Evolutionary conservation across 2,888 invertebrate species (phyloP).

Genomic region (Ophion ellenae): DNA sequence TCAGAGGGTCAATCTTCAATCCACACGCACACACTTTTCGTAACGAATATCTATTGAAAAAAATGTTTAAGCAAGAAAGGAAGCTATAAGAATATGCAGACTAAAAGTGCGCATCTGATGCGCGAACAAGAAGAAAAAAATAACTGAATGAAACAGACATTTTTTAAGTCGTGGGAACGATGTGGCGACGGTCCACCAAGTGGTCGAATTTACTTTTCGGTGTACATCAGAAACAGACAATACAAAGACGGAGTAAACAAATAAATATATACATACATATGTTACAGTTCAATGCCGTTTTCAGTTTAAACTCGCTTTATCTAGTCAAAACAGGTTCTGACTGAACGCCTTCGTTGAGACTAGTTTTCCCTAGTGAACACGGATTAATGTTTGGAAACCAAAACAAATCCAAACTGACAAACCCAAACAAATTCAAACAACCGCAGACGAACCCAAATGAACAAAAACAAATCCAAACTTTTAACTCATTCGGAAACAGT

Average conservation of each 20-base stretch:
- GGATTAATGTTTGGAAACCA: no score
- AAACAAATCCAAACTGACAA: no score
- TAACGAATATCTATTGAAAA: conserved; percentile 56
- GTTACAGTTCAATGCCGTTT: background rate
- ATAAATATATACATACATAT: conserved; percentile 31
- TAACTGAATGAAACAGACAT: conserved; percentile 67
- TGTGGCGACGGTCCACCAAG: conserved; percentile 72
- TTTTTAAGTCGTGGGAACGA: conserved; percentile 70
- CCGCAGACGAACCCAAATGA: no score
- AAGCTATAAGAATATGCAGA: conserved; percentile 51
- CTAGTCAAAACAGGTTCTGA: no score
- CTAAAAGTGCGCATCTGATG: conserved; percentile 76
- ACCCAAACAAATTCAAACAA: no score
- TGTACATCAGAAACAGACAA: conserved; percentile 53
- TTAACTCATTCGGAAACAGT: no score
- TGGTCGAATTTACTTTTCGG: conserved; percentile 70
- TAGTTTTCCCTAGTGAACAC: no score
- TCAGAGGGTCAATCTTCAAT: conserved; percentile 16
- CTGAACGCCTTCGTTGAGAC: no score
- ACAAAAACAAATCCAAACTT: no score
- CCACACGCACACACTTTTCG: conserved; percentile 54
- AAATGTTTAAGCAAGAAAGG: conserved; percentile 19
- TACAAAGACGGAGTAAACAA: conserved; percentile 9
- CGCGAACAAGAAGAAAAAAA: conserved; percentile 50
- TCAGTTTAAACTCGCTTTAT: no score